These are phyloP conservation scores for Trachelus stipa DNA, from an alignment of 2,888 invertebrate genomes.

Conservation along the genomic window DNA sequence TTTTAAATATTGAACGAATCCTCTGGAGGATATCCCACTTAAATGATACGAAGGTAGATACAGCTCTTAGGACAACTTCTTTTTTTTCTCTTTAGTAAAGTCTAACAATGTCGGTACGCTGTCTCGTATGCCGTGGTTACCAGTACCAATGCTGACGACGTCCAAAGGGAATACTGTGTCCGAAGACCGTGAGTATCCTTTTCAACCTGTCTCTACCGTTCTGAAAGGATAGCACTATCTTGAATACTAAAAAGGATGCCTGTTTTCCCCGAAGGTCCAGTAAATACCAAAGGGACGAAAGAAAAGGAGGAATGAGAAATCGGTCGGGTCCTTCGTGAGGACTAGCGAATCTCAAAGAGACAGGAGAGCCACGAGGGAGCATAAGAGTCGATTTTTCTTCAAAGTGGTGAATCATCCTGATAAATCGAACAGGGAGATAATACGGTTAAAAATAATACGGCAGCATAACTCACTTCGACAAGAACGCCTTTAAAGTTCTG, in stretches of 20 bases:
- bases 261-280: not conserved
- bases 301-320: not conserved
- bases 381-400: not conserved
- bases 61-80: too few species aligned
- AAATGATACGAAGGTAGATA: too few species aligned
- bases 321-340: not conserved
- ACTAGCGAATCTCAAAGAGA: not conserved
- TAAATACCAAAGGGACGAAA: not conserved
- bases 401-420: not conserved
- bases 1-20: not conserved
- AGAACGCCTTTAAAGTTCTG: constrained; percentile 94
- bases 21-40: too few species aligned
- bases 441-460: not conserved
- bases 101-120: not conserved
- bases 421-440: not conserved
- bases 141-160: not conserved
- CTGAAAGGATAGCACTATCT: not conserved
- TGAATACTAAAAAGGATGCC: not conserved
- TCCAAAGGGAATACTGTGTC: not conserved
- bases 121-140: not conserved
- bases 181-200: not conserved
- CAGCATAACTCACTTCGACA: constrained; percentile 77
- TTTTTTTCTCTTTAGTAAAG: not conserved
- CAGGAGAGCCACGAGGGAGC: not conserved
- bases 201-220: not conserved